phyloP scores from a whole-genome alignment of 53 echinoderm and acorn worm species.

The Patiria pectinifera region DNA sequence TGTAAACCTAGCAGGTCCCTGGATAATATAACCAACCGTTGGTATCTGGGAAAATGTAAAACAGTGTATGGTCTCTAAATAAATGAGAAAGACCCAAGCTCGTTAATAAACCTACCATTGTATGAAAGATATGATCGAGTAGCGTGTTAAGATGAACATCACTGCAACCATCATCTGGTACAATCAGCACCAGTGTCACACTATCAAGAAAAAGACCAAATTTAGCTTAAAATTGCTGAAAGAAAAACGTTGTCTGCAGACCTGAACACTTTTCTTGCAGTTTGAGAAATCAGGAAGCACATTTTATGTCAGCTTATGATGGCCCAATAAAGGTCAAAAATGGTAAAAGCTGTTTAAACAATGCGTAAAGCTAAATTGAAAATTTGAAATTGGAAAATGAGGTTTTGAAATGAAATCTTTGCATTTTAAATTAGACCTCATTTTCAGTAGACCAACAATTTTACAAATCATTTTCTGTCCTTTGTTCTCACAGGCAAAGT shows the following conservation, averaged over 20 bases:
- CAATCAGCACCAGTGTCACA: conserved; percentile 83
- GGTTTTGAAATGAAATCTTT: no score
- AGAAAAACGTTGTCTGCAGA: not conserved
- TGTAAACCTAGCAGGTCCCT: no score
- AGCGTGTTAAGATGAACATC: conserved; percentile 92
- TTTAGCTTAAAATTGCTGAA: no score
- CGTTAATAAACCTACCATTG: conserved; percentile 78
- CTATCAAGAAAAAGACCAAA: conserved; percentile 20
- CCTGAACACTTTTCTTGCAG: not conserved
- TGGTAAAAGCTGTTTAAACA: no score
- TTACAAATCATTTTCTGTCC: not conserved
- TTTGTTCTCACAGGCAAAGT: not conserved
- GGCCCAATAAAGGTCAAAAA: not conserved
- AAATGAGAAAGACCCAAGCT: not conserved
- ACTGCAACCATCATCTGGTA: conserved; percentile 86
- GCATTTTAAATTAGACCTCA: no score
- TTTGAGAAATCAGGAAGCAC: not conserved
- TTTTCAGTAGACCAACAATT: no score
- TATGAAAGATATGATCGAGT: conserved; percentile 81
- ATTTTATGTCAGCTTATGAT: no score
- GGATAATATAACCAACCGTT: not conserved
- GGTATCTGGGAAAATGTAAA: not conserved
- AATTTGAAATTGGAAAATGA: no score
- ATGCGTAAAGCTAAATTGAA: no score
- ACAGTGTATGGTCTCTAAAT: no score